Evolutionary conservation across 2,113 vertebrate genomes (phyloP).

Genomic region (Anthoscopus minutus): DNA sequence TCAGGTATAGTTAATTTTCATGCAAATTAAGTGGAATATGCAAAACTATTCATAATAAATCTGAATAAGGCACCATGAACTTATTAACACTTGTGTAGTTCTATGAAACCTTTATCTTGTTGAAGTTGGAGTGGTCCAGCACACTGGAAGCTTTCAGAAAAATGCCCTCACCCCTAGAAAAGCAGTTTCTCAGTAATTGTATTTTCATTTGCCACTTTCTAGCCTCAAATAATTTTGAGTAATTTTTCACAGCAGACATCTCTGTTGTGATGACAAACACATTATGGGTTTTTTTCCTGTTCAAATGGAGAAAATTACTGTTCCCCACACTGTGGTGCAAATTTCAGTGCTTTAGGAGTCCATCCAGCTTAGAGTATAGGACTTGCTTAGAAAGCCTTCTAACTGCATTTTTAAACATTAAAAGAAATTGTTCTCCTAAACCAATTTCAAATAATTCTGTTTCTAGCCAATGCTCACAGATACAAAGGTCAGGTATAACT

Average conservation of each 20-base stretch:
- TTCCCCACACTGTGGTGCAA: neutral
- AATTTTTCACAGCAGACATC: neutral
- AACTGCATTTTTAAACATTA: neutral
- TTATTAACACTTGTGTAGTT: neutral
- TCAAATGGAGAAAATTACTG: neutral
- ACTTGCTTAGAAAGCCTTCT: neutral
- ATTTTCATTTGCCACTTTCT: neutral
- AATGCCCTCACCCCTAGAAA: neutral
- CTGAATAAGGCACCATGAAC: neutral
- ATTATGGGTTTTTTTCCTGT: neutral
- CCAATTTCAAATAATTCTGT: neutral
- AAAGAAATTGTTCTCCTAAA: neutral
- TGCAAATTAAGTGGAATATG: neutral
- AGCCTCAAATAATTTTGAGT: neutral
- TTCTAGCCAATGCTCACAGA: neutral
- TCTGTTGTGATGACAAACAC: neutral
- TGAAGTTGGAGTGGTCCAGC: neutral
- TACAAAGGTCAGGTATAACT: neutral
- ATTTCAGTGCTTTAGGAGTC: neutral
- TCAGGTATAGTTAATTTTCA: neutral
- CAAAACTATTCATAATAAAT: neutral
- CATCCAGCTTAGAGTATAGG: neutral
- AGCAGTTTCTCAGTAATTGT: neutral
- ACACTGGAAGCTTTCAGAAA: neutral
- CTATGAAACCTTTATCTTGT: neutral